Base-by-base conservation (phyloP, 1,140 invertebrate genomes). In the Drosophila pallidifrons region DNA sequence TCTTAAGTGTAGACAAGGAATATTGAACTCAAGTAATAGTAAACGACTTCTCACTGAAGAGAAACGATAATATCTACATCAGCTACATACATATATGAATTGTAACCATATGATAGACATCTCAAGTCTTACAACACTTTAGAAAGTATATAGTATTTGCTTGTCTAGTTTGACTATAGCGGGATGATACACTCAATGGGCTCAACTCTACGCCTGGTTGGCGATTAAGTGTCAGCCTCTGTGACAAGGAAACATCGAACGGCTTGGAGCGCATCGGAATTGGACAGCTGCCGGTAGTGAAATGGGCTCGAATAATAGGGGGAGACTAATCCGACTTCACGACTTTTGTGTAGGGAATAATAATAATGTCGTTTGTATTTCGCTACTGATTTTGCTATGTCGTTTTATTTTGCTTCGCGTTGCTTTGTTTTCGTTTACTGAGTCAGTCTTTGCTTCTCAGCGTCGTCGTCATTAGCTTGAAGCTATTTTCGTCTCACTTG, bases 341-440 rank as follows among this genome's bases (percentile, higher is more conserved):
- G 59, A 71, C 68, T 71, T 64, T 71, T 73, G 74, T 76, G 49
- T 69, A 66, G 73, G 80, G 83, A 78, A 87, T 83, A 83, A 32
- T 88, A 88, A 87, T 87, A 83, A 83, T 80, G 83, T 89, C 83
- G 77, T 89, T 87, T 83, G 83, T 88, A 83, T 87, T 83, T 82
- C 32, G 46, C 69, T 77, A 54, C 57, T 64, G 77, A 47, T 74
- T 79, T 85, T 74, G 77, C 69, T 74, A 72, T 69, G 35, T 72
- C 32, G 45, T 66, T 41, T 38, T 13, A 6, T 43, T 43, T 43
- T 6, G 41, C 4, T 13, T 68, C 49, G 69, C 77, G 81, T 79
- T 77, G 73, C 66, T 20, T 41, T 16, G 32, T 41, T 81, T 69
- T 70, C 60, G 61, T 61, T 41, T 47, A 47, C 47, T 66, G 66